Evolutionary conservation across 2,888 invertebrate species (phyloP), one percentile per base, ranked within the genome.

Genomic region (Resseliella maxima): DNA sequence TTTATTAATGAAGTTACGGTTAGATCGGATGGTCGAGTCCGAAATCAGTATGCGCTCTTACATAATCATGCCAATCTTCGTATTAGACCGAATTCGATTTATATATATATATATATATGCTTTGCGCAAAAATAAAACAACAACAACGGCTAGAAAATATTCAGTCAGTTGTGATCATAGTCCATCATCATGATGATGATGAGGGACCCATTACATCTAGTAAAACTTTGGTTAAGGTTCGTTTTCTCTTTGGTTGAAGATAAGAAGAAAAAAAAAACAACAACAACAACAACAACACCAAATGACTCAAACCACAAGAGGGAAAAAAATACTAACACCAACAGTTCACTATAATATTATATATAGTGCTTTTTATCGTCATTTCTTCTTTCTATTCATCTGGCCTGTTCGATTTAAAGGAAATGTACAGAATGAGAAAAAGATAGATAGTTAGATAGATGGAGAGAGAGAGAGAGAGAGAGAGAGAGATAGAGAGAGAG

Each of bases 1-100:
- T 72, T 72, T 72, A 72, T 72, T 72, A 72, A 72, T 72, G 72
- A 72, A 72, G 31, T 72, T 72, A 72, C 35, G 31, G 72, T 72
- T 31, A 27, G 72, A 72, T 72, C 72, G 31, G 31, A 72, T 72
- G 35, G 31, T 72, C 18, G 27, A 15, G 59, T 24, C 72, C 72
- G 35, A 72, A 72, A 72, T 72, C 72, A 10, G 35, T 72, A 15
- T 18, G 72, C 35, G 35, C 72, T 59, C 24, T 72, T 72, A 72
- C 18, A 72, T 72, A 72, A 72, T 72, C 31, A 35, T 35, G 35
- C 12, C 72, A 72, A 72, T 72, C 72, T 72, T 72, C 15, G n/a
- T 72, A 31, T 72, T 72, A 72, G 72, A 72, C 72, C 46, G 31
- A 72, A 72, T 72, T 72, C 72, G 72, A 72, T 72, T 31, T 72